phyloP scores from a whole-genome alignment of 1,140 invertebrate genomes.

The Drosophila kanapiae region DNA sequence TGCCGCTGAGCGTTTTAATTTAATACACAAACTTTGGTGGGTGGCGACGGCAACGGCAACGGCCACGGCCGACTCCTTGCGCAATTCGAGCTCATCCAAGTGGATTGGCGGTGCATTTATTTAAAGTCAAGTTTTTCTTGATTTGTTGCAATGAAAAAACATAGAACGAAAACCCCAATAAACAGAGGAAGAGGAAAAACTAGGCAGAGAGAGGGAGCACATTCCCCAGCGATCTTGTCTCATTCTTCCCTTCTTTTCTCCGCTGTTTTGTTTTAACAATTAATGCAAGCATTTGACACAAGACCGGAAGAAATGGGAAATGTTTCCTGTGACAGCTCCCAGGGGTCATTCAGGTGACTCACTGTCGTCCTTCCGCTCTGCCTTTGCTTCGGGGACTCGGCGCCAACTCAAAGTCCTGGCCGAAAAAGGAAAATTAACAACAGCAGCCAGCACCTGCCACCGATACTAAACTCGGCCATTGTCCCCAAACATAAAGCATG shows the following conservation, averaged over 20 bases:
- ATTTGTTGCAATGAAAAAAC: conserved; percentile 54
- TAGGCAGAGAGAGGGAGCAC: background rate
- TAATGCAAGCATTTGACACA: conserved; percentile 56
- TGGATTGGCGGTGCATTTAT: conserved; percentile 74
- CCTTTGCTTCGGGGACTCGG: conserved; percentile 15
- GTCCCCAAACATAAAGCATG: conserved; percentile 5
- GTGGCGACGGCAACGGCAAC: conserved; percentile 34
- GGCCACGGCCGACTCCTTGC: background rate
- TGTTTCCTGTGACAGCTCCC: conserved; percentile 46
- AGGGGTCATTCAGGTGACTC: conserved; percentile 37
- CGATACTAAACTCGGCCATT: conserved; percentile 15
- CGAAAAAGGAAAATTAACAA: conserved; percentile 31
- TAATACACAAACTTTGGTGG: conserved; percentile 77
- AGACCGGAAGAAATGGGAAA: conserved; percentile 10
- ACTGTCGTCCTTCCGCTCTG: background rate
- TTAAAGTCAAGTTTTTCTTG: conserved; percentile 73
- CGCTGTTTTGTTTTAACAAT: conserved; percentile 36
- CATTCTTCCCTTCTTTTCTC: background rate
- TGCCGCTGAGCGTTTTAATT: conserved; percentile 76
- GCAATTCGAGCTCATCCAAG: conserved; percentile 59
- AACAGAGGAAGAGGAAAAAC: background rate
- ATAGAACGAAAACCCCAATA: background rate
- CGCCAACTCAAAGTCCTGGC: conserved; percentile 26
- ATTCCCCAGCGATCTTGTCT: conserved; percentile 48
- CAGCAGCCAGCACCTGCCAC: conserved; percentile 21